Conservation (phyloP, 2,797 vertebrate species). For the Diplodus sargus region DNA sequence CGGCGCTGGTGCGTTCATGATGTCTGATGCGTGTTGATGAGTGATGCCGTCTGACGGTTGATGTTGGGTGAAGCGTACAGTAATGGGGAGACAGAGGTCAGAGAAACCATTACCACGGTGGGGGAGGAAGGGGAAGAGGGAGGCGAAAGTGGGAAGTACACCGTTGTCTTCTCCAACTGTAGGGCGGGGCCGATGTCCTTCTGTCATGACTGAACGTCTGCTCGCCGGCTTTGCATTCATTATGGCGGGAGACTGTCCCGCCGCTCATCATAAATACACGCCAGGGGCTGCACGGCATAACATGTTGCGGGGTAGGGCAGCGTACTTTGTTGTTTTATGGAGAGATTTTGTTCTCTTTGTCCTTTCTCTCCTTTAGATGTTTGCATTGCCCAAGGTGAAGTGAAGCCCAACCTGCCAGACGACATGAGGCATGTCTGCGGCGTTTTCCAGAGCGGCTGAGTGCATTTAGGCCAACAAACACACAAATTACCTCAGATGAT, state of each 20-base stretch:
- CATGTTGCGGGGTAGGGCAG: constrained; percentile 64
- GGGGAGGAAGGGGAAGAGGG: constrained; percentile 54
- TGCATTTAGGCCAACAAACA: constrained; percentile 22
- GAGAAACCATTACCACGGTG: constrained; percentile 90
- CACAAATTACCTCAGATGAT: constrained; percentile 26
- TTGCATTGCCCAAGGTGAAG: constrained; percentile 26
- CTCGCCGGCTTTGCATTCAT: constrained; percentile 85
- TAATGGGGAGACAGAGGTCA: constrained; percentile 83
- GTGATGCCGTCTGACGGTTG: constrained; percentile 79
- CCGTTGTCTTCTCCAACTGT: constrained; percentile 73
- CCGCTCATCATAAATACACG: constrained; percentile 87
- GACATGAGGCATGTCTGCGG: constrained; percentile 28
- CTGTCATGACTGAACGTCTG: constrained; percentile 89
- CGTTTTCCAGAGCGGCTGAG: constrained; percentile 14
- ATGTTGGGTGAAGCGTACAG: constrained; percentile 82
- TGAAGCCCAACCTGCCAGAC: constrained; percentile 17
- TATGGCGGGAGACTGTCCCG: constrained; percentile 86
- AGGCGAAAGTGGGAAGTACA: constrained; percentile 65
- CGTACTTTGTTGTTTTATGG: constrained; percentile 46
- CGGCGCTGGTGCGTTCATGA: constrained; percentile 64
- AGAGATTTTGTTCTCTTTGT: constrained; percentile 44
- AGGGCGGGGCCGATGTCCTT: constrained; percentile 72
- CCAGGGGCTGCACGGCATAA: constrained; percentile 88
- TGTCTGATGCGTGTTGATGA: constrained; percentile 77
- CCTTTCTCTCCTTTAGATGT: constrained; percentile 38